These are phyloP conservation scores for Condylura cristata DNA, from an alignment of 2,113 vertebrate genomes.

Conservation along the genomic window DNA sequence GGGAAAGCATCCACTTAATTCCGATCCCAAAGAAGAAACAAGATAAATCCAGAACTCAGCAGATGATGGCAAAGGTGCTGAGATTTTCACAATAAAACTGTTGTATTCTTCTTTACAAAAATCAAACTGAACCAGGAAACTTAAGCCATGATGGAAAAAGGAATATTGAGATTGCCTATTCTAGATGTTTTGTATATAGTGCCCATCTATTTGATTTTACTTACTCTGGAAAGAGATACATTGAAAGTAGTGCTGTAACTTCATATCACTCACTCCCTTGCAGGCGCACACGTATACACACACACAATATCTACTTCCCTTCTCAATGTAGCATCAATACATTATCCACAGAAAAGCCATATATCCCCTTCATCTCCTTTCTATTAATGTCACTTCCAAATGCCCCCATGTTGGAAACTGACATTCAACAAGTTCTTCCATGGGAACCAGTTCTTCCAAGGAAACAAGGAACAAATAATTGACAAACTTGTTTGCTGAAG, in stretches of 20 bases:
- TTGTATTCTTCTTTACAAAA: not conserved
- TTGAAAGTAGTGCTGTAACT: not conserved
- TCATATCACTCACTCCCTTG: too few relatives aligned
- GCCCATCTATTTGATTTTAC: not conserved
- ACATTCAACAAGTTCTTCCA: not conserved
- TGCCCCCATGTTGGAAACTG: not conserved
- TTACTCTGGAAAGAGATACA: not conserved
- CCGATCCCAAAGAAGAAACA: not conserved
- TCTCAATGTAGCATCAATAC: not conserved
- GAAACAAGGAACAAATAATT: not conserved
- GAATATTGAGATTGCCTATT: not conserved
- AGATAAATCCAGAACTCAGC: not conserved
- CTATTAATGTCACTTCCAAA: not conserved
- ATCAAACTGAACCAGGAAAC: not conserved
- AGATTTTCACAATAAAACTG: not conserved
- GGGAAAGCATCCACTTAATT: constrained; percentile 7
- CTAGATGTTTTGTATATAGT: not conserved
- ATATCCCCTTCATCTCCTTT: not conserved
- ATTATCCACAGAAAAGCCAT: not conserved
- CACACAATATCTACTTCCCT: too few relatives aligned
- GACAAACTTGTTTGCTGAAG: not conserved
- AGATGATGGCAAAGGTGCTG: not conserved
- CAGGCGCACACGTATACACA: too few relatives aligned
- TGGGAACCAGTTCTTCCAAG: not conserved
- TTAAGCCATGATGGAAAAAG: not conserved